phyloP scores from a whole-genome alignment of 2,113 vertebrate species.

The Telmatochromis brachygnathus region DNA sequence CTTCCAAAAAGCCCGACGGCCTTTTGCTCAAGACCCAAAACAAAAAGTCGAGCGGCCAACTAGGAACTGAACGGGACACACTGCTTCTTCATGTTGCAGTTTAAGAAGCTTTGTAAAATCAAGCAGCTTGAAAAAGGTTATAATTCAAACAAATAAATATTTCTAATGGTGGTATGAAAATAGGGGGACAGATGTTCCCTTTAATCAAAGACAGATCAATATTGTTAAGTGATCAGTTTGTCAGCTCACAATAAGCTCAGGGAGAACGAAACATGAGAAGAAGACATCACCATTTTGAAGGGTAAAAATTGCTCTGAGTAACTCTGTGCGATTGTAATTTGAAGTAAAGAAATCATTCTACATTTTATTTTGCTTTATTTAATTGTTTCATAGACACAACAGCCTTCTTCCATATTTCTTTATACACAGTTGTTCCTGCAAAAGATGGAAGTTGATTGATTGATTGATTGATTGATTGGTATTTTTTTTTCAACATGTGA shows the following conservation, averaged over 20 bases:
- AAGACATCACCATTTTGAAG: background rate
- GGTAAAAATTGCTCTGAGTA: background rate
- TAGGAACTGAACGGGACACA: background rate
- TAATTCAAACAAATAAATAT: background rate
- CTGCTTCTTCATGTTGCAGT: background rate
- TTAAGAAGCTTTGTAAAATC: background rate
- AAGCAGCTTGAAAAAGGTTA: background rate
- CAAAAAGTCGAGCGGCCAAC: background rate
- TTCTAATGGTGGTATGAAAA: background rate
- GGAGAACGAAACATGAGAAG: background rate
- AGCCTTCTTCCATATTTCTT: background rate
- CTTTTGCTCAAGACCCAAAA: background rate
- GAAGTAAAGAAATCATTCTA: background rate
- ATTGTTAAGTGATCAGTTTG: background rate
- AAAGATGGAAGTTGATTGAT: background rate
- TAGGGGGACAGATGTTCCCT: accelerated
- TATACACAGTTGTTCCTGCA: background rate
- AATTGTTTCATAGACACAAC: background rate
- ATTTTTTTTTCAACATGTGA: too few species aligned
- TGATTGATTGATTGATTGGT: too few species aligned
- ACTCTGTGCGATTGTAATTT: background rate
- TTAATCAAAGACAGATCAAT: background rate
- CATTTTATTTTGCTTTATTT: background rate
- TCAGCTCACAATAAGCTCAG: accelerated
- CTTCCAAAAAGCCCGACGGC: background rate